Percentiles rank a stretch among this genome's conserved stretches.
phyloP scores from a whole-genome alignment of 2,888 invertebrate genomes.

The Phengaris alcon region DNA sequence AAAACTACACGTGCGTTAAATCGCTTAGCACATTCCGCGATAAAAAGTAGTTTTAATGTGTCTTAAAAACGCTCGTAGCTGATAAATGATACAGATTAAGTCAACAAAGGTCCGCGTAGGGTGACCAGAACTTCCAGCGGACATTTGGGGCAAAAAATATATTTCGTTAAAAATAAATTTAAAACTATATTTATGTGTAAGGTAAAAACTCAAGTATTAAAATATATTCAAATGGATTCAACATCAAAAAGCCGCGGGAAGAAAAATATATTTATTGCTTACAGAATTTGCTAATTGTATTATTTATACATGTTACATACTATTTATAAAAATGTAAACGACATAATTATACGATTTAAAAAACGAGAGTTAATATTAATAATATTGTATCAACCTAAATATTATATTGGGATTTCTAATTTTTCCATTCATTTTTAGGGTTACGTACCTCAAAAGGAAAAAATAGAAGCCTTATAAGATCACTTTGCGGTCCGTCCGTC shows the following conservation, averaged over 20 bases:
- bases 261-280: not conserved
- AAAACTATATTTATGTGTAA: not conserved
- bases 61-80: slow-evolving; percentile 19
- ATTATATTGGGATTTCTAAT: not conserved
- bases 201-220: not conserved
- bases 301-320: not conserved
- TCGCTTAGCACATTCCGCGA: slow-evolving; percentile 24
- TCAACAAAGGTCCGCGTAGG: slow-evolving; percentile 20
- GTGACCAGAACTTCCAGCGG: not conserved
- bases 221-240: not conserved
- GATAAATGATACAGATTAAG: slow-evolving; percentile 24
- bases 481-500: too few species aligned
- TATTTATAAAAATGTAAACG: not conserved
- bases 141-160: not conserved
- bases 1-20: slow-evolving; percentile 19
- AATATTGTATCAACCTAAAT: not conserved
- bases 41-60: slow-evolving; percentile 25
- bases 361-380: not conserved
- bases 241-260: not conserved
- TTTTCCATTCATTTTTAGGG: not conserved
- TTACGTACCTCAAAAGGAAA: not conserved
- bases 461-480: too few species aligned
- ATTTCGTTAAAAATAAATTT: not conserved
- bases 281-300: not conserved
- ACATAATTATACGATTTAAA: not conserved